Base-by-base conservation (phyloP, 2,113 vertebrate species). In the Lepus americanus region DNA sequence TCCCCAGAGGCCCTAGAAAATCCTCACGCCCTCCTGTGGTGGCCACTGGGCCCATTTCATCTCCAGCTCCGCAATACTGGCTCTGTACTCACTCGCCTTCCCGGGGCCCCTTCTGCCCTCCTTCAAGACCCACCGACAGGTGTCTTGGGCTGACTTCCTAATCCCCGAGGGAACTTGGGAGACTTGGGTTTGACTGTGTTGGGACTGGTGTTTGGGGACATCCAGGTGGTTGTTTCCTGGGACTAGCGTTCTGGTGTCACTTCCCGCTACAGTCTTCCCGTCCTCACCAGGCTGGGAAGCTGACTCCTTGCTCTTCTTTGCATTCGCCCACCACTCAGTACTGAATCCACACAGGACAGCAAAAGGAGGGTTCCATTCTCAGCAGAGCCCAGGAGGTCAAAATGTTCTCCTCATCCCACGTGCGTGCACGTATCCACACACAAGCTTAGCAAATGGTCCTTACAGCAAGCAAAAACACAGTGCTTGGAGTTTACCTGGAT, bases 311-410 rank as follows among this genome's bases (percentile, higher is more conserved):
- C 36, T 89, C 39, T 82, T 49, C 36, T 69, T 49, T 64, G 23
- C 31, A 44, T 11, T 66, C 66, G 63, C 39, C 31, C 0, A 19
- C 23, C n/a, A 59, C 22, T n/a, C 29, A 84, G 33, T 49, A 80
- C 5, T 76, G 33, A 64, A 81, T 73, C 61, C 69, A 83, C 5
- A n/a, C 7, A 69, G 23, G 4, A 20, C 23, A 78, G 17, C 22
- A 63, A 61, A 51, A 61, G 77, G 33, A 51, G 59, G 44, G 6
- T 63, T 96, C 87, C 49, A 69, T 69, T 92, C 73, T 95, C 74
- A 90, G 27, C 49, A 59, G 2, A 44, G 74, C 55, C 29, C 64
- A 77, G 78, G 33, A 77, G 7, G 6, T 25, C 49, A 13, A 69
- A 23, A 70, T 49, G 69, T 33, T 36, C 27, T 81, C 69, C 89